These are phyloP conservation scores for Parapsyche elsis DNA, from an alignment of 1,140 invertebrate species.

Conservation along the genomic window DNA sequence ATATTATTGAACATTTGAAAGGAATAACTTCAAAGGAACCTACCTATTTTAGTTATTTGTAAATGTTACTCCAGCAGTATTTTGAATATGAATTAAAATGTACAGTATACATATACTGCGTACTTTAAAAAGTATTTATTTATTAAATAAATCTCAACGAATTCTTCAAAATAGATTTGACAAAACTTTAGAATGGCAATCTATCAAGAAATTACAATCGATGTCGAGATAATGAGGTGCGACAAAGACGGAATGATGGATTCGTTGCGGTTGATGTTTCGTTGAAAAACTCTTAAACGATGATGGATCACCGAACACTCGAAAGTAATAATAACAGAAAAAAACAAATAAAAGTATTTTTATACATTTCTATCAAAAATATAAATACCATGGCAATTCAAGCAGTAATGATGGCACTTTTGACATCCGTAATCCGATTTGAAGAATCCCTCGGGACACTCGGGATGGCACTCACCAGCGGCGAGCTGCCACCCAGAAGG, in stretches of 20 bases:
- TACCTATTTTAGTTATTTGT: too few species aligned
- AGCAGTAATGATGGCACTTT: slow-evolving; percentile 86
- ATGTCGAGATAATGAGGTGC: slow-evolving; percentile 3
- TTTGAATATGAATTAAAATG: too few species aligned
- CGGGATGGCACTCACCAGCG: slow-evolving; percentile 82
- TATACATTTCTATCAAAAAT: slow-evolving; percentile 9
- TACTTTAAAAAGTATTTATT: too few species aligned
- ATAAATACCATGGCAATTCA: slow-evolving; percentile 77
- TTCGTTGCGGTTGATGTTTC: background rate
- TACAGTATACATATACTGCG: too few species aligned
- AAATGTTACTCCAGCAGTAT: too few species aligned
- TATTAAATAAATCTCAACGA: too few species aligned
- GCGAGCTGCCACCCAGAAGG: slow-evolving; percentile 80
- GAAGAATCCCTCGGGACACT: slow-evolving; percentile 87
- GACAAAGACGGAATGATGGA: background rate
- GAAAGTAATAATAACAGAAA: slow-evolving; percentile 7
- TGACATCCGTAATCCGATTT: slow-evolving; percentile 82
- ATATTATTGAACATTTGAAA: too few species aligned
- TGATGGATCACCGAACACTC: background rate
- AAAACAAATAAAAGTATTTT: background rate
- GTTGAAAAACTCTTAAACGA: background rate
- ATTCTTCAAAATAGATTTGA: background rate
- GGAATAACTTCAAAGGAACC: too few species aligned
- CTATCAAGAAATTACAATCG: slow-evolving; percentile 16
- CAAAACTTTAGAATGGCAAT: slow-evolving; percentile 11